Percentiles rank a stretch among this genome's conserved stretches.
Conservation (phyloP, 30 jellyfish, hydroid and myxozoan genomes). For the Chironex yamaguchii region DNA sequence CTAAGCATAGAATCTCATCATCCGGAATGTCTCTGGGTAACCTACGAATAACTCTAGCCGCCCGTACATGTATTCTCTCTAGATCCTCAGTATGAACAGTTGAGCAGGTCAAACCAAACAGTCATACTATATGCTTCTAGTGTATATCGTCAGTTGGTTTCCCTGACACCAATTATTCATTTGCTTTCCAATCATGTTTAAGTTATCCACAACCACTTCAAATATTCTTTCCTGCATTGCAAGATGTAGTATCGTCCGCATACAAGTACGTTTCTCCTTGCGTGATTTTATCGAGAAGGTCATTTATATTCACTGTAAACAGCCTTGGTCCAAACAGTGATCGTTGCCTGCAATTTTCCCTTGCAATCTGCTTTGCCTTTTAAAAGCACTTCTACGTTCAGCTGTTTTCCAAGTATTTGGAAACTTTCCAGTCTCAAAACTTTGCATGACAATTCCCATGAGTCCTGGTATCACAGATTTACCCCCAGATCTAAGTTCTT, state of each 20-base stretch:
- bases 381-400: too few relatives aligned
- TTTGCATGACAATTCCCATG: conserved; percentile 19
- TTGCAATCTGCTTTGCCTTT: too few relatives aligned
- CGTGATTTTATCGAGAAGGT: not conserved
- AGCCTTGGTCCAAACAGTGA: too few relatives aligned
- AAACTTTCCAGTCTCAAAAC: too few relatives aligned
- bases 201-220: conserved; percentile 23
- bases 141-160: conserved; percentile 2
- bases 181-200: conserved; percentile 15
- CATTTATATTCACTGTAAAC: not conserved
- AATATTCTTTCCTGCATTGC: not conserved
- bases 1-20: conserved; percentile 3
- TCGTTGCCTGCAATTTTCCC: too few relatives aligned
- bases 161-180: conserved; percentile 19
- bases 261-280: conserved; percentile 11
- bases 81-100: conserved; percentile 18
- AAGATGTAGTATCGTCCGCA: conserved; percentile 11
- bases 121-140: not conserved
- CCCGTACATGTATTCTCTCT: conserved; percentile 11
- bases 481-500: conserved; percentile 47
- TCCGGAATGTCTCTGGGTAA: conserved; percentile 8
- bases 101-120: not conserved
- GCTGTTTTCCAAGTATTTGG: too few relatives aligned
- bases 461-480: conserved; percentile 37
- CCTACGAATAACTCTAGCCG: not conserved